Conservation (phyloP, 2,113 vertebrate genomes). For the Nematolebias whitei region DNA sequence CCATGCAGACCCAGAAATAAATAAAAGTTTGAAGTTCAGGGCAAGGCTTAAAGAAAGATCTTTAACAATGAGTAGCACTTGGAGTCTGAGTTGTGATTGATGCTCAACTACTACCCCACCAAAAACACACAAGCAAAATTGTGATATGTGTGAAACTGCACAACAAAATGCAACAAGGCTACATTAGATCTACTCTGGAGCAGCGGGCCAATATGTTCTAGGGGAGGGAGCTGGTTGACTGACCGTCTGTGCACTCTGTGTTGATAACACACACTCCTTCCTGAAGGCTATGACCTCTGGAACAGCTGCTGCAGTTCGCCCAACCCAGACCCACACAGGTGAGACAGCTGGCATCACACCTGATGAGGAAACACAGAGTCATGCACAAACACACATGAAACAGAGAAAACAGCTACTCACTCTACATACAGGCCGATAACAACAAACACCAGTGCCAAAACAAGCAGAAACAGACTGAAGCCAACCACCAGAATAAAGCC, state of each 20-base stretch:
- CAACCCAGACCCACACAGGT: constrained; percentile 87
- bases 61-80: no score
- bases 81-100: no score
- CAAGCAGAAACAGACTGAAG: constrained; percentile 25
- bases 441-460: constrained; percentile 33
- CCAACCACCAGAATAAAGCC: constrained; percentile 54
- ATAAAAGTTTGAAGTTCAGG: constrained; percentile 23
- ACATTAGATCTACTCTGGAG: constrained; percentile 8
- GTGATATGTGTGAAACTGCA: no score
- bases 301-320: constrained; percentile 91
- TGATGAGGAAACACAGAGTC: constrained; percentile 61
- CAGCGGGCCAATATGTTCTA: constrained; percentile 11
- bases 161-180: neutral
- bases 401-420: constrained; percentile 10
- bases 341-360: constrained; percentile 92
- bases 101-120: no score
- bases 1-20: constrained; percentile 23
- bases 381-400: constrained; percentile 3
- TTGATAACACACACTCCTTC: constrained; percentile 86
- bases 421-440: constrained; percentile 8
- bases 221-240: constrained; percentile 69
- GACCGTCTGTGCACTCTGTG: constrained; percentile 91
- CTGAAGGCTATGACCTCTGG: constrained; percentile 87
- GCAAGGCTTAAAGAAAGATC: constrained; percentile 1
- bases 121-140: neutral